Percentiles rank a stretch among this genome's conserved stretches.
These are phyloP conservation scores for Drosophila fuyamai DNA, from an alignment of 1,140 invertebrate genomes.

Conservation along the genomic window DNA sequence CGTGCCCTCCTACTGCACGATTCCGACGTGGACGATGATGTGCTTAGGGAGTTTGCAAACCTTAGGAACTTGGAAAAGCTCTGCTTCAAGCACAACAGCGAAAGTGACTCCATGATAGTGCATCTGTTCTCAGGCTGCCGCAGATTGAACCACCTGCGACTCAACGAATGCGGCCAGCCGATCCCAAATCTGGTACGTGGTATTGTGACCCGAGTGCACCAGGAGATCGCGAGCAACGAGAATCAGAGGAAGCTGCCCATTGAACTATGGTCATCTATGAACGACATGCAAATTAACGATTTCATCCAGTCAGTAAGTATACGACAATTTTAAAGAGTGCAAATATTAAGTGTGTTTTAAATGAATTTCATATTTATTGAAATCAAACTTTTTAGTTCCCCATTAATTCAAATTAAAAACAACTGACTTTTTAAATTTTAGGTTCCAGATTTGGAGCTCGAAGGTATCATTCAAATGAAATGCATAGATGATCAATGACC, in stretches of 20 bases:
- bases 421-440: not conserved
- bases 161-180: not conserved
- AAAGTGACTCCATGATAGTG: not conserved
- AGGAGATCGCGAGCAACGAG: not conserved
- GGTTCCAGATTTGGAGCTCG: not conserved
- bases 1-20: not conserved
- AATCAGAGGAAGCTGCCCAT: not conserved
- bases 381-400: no score
- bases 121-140: not conserved
- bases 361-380: no score
- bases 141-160: not conserved
- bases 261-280: not conserved
- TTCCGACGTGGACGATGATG: not conserved
- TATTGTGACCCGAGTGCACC: not conserved
- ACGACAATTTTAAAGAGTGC: not conserved
- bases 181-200: not conserved
- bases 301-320: not conserved
- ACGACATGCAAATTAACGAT: not conserved
- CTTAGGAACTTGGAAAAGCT: not conserved
- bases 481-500: not conserved
- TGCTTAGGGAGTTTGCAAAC: not conserved
- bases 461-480: not conserved
- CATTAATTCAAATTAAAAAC: not conserved
- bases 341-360: no score
- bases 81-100: not conserved